phyloP scores from a whole-genome alignment of 2,888 invertebrate species.

The Melipona bicolor region DNA sequence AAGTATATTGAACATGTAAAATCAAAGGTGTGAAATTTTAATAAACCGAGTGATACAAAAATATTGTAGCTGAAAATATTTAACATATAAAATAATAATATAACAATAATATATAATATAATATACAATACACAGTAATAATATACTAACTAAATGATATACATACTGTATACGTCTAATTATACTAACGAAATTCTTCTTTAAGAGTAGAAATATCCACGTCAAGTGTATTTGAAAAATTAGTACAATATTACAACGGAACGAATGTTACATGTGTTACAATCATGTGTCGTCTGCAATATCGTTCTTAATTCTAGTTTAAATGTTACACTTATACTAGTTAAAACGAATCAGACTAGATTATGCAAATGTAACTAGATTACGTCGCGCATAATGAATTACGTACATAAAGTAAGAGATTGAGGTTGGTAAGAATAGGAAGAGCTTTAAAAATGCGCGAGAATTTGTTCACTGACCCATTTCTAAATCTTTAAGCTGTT shows the following conservation, averaged over 20 bases:
- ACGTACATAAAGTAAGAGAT: neutral
- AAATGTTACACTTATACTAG: neutral
- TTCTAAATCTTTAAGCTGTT: neutral
- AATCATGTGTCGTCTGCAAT: neutral
- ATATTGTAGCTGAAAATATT: neutral
- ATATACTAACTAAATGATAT: too few species aligned
- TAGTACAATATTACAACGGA: neutral
- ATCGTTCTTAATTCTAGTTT: neutral
- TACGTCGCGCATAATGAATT: neutral
- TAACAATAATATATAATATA: too few species aligned
- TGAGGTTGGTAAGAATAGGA: neutral
- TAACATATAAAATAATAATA: too few species aligned
- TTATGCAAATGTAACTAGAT: too few species aligned
- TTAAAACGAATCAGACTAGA: too few species aligned
- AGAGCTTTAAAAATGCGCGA: neutral
- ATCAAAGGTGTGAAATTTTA: neutral
- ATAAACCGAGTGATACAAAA: neutral
- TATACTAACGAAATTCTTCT: too few species aligned
- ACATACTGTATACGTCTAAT: too few species aligned
- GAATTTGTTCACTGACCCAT: neutral
- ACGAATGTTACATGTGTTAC: neutral
- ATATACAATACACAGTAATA: too few species aligned
- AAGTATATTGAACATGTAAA: too few species aligned
- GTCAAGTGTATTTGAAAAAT: neutral
- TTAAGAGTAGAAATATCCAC: too few species aligned